Evolutionary conservation across 2,797 vertebrate species (phyloP).

Genomic region (Rhabdophis nuchalis): DNA sequence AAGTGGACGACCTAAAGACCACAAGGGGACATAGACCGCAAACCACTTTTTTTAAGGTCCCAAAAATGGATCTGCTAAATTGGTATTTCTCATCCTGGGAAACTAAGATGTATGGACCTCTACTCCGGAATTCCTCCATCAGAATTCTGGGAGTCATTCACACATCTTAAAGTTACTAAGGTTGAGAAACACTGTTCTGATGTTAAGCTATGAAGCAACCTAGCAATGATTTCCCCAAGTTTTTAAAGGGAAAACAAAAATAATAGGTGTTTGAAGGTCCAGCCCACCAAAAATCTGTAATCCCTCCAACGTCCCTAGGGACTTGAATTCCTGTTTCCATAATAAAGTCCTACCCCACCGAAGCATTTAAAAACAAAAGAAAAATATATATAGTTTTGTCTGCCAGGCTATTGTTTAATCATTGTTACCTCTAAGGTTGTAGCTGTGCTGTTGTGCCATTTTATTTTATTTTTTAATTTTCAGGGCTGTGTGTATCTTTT

Average conservation of each 20-base stretch:
- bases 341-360: neutral
- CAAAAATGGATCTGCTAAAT: neutral
- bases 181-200: neutral
- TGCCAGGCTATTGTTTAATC: neutral
- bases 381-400: neutral
- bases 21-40: neutral
- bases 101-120: neutral
- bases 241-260: neutral
- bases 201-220: neutral
- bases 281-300: neutral
- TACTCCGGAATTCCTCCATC: neutral
- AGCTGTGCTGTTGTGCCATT: neutral
- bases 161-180: neutral
- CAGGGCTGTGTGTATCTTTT: neutral
- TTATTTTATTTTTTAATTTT: neutral
- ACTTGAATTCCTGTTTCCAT: neutral
- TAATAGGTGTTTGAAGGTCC: neutral
- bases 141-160: neutral
- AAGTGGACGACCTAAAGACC: neutral
- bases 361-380: neutral
- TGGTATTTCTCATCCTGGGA: neutral
- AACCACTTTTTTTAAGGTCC: neutral
- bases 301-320: neutral
- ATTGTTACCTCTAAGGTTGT: neutral
- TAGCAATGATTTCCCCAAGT: neutral